Conservation (phyloP, 2,113 vertebrate species). For the Xenopus borealis region DNA sequence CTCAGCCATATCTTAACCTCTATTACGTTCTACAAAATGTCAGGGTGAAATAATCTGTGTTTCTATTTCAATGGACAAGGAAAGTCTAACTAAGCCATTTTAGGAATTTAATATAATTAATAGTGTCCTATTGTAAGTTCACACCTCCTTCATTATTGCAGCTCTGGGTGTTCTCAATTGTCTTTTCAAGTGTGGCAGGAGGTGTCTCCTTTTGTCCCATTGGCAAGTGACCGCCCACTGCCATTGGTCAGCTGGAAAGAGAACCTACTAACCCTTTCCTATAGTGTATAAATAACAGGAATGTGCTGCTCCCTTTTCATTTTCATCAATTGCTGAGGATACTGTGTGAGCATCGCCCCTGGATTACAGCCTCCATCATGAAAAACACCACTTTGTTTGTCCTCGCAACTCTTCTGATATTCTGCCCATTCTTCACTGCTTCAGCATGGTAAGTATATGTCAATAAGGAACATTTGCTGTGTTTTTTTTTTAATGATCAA, state of each 20-base stretch:
- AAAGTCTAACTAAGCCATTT: constrained; percentile 48
- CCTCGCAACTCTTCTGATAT: constrained; percentile 60
- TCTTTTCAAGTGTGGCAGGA: constrained; percentile 81
- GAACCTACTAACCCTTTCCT: constrained; percentile 68
- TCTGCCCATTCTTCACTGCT: constrained; percentile 56
- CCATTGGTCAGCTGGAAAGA: constrained; percentile 77
- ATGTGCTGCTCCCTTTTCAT: constrained; percentile 38
- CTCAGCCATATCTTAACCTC: background rate
- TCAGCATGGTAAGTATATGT: constrained; percentile 74
- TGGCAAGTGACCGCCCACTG: constrained; percentile 60
- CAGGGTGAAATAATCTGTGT: background rate
- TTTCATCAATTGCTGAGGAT: background rate
- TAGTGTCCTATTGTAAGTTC: constrained; percentile 64
- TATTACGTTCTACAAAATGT: background rate
- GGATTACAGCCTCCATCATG: constrained; percentile 59
- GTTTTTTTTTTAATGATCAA: no score
- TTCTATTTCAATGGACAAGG: background rate
- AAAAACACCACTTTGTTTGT: constrained; percentile 57
- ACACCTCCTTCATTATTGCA: constrained; percentile 50
- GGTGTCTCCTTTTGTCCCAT: constrained; percentile 70
- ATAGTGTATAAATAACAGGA: constrained; percentile 80
- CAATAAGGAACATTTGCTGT: background rate
- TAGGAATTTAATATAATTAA: constrained; percentile 51
- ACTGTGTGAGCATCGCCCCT: background rate
- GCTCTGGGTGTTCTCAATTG: constrained; percentile 47